Evolutionary conservation across 2,888 invertebrate species (phyloP).

Genomic region (Loripinus fragilis): DNA sequence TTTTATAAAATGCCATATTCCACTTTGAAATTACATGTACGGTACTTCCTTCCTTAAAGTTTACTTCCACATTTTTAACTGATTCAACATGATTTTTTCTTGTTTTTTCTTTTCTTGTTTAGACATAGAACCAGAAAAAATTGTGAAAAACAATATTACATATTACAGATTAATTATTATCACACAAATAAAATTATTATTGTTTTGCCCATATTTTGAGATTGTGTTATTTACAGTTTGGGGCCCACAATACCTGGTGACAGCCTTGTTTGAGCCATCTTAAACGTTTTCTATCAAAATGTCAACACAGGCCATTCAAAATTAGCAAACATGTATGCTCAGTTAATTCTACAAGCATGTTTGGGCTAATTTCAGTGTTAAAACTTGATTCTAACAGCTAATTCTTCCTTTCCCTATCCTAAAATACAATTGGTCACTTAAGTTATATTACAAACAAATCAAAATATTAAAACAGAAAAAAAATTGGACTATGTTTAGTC

Average conservation of each 20-base stretch:
- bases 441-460: not conserved
- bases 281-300: conserved; percentile 10
- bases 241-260: not conserved
- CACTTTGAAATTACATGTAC: too few species aligned
- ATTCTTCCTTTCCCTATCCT: not conserved
- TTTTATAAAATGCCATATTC: too few species aligned
- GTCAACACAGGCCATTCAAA: not conserved
- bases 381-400: not conserved
- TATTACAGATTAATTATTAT: too few species aligned
- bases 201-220: too few species aligned
- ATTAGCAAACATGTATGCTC: conserved; percentile 4
- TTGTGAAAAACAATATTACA: too few species aligned
- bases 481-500: too few species aligned
- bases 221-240: conserved; percentile 12
- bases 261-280: not conserved
- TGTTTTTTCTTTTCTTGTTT: too few species aligned
- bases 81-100: too few species aligned
- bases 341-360: conserved; percentile 4
- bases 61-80: too few species aligned
- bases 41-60: too few species aligned
- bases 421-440: not conserved
- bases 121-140: too few species aligned
- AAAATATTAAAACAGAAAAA: not conserved
- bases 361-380: conserved; percentile 1
- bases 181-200: too few species aligned